Percentiles rank a stretch among this genome's conserved stretches.
Conservation (phyloP, 2,113 vertebrate genomes). For the Lepisosteus osseus region DNA sequence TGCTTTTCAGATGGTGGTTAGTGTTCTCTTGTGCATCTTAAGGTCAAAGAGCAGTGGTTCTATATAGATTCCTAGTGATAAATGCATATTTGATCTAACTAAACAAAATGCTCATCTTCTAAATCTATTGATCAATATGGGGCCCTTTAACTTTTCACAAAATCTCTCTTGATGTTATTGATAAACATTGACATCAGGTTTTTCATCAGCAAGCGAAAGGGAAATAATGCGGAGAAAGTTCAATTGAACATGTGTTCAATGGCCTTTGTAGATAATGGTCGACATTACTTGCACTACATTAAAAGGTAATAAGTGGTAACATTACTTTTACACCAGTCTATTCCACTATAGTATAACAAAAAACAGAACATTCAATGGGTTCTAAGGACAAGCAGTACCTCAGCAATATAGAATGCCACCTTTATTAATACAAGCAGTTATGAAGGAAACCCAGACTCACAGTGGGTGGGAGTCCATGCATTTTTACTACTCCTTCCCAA, state of each 20-base stretch:
- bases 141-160: background rate
- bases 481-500: no score
- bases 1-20: background rate
- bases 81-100: constrained; percentile 7
- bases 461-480: no score
- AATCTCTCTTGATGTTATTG: constrained; percentile 2
- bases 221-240: background rate
- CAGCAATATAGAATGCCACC: no score
- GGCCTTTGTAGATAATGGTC: constrained; percentile 20
- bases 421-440: no score
- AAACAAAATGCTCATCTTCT: constrained; percentile 6
- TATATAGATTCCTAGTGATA: constrained; percentile 12
- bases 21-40: background rate
- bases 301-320: constrained; percentile 18
- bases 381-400: no score
- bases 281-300: constrained; percentile 7
- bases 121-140: background rate
- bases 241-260: constrained; percentile 8
- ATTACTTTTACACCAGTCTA: background rate
- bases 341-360: no score
- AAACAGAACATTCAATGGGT: no score
- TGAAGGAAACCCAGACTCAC: no score
- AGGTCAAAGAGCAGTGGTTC: background rate
- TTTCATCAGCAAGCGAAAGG: background rate
- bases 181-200: constrained; percentile 6